phyloP scores from a whole-genome alignment of 1,140 invertebrate genomes.

The Leptinotarsa texana region DNA sequence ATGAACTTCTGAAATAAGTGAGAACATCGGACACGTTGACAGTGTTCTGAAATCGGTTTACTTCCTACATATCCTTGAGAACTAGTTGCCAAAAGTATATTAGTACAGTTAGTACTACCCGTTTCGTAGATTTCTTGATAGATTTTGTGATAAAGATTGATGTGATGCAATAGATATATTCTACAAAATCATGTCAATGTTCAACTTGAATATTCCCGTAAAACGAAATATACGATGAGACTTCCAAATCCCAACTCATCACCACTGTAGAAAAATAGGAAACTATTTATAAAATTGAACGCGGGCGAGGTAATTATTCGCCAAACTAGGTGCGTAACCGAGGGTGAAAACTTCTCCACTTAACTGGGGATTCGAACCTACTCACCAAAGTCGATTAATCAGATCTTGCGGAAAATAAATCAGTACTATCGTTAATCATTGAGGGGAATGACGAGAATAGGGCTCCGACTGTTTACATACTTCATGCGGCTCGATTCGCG shows the following conservation, averaged over 20 bases:
- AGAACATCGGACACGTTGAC: no score
- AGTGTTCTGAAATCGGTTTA: no score
- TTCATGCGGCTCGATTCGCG: neutral
- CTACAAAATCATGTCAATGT: no score
- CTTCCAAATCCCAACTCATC: neutral
- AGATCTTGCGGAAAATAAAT: slow-evolving; percentile 36
- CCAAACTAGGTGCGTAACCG: slow-evolving; percentile 4
- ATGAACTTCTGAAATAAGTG: no score
- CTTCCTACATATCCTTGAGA: no score
- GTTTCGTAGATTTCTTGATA: no score
- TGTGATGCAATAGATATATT: no score
- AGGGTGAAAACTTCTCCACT: slow-evolving; percentile 5
- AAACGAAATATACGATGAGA: no score
- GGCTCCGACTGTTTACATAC: neutral
- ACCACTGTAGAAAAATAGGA: neutral
- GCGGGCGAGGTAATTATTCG: slow-evolving; percentile 1
- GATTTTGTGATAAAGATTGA: no score
- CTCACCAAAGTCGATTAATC: slow-evolving; percentile 32
- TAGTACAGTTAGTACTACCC: no score
- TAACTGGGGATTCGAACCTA: neutral
- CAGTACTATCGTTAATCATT: slow-evolving; percentile 39
- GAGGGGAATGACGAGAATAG: slow-evolving; percentile 1
- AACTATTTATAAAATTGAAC: slow-evolving; percentile 4
- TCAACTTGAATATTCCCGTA: no score
- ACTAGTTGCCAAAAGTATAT: no score